Percentiles rank a stretch among this genome's conserved stretches.
These are phyloP conservation scores for Collichthys lucidus DNA, from an alignment of 2,113 vertebrate genomes.

Conservation along the genomic window DNA sequence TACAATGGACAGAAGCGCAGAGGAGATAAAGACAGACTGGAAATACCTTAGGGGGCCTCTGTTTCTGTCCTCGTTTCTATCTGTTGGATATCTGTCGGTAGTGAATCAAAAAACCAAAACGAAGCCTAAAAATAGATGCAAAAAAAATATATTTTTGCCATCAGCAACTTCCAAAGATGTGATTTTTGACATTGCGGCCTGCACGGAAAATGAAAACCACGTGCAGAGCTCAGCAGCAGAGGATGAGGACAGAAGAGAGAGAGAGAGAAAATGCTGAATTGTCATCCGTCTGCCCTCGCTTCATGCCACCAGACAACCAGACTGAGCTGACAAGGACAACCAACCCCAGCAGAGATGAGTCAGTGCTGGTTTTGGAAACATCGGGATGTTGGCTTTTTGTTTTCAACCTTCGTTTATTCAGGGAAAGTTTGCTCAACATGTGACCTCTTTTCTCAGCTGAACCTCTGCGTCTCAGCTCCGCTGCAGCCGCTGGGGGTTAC, in stretches of 20 bases:
- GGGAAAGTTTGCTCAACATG: conserved; percentile 25
- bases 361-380: conserved; percentile 37
- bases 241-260: conserved; percentile 16
- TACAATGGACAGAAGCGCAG: conserved; percentile 68
- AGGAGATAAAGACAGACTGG: conserved; percentile 59
- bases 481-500: conserved; percentile 31
- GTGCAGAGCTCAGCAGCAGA: conserved; percentile 36
- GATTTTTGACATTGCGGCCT: conserved; percentile 57
- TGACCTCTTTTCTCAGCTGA: conserved; percentile 11
- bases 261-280: conserved; percentile 44
- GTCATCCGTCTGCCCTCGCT: conserved; percentile 23
- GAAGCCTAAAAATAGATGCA: conserved; percentile 28
- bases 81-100: conserved; percentile 27
- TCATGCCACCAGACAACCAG: conserved; percentile 40
- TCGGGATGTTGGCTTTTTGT: conserved; percentile 24
- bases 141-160: conserved; percentile 37
- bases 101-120: conserved; percentile 17
- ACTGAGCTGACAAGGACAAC: conserved; percentile 35
- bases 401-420: conserved; percentile 47
- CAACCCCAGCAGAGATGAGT: conserved; percentile 49
- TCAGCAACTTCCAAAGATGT: conserved; percentile 18
- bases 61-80: conserved; percentile 10
- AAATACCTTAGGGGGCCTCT: conserved; percentile 45
- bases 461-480: too few relatives aligned
- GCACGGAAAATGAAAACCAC: conserved; percentile 49